A percentile compares a stretch with the other conserved stretches of the same genome.
Conservation (phyloP, 37 sponge, comb jelly and placozoan species). For the Eunapius fragilis region DNA sequence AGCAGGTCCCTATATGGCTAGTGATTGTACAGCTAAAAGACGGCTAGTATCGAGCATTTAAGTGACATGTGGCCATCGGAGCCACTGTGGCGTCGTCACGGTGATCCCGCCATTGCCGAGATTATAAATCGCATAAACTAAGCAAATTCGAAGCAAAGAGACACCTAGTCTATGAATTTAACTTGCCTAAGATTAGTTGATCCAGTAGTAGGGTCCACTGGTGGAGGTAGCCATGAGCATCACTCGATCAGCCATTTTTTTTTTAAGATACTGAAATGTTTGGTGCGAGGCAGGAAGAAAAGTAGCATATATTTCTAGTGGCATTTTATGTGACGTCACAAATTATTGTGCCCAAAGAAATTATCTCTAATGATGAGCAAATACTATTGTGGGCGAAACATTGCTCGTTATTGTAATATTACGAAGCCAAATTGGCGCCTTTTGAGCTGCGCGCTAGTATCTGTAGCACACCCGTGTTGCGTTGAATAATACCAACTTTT, state of each 20-base stretch:
- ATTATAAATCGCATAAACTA: constrained; percentile 1
- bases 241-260: constrained; percentile 65
- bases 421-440: too few species aligned
- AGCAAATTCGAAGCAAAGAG: constrained; percentile 5
- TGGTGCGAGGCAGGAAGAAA: constrained; percentile 69
- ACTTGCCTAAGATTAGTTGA: neutral
- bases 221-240: neutral
- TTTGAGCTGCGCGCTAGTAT: too few species aligned
- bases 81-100: neutral
- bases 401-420: neutral
- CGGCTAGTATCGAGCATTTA: neutral
- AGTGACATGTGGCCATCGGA: neutral
- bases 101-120: constrained; percentile 3
- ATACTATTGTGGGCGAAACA: constrained; percentile 9
- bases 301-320: constrained; percentile 32
- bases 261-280: constrained; percentile 35
- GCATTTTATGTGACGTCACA: constrained; percentile 84
- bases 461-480: too few species aligned
- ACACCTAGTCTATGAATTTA: constrained; percentile 1
- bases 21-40: too few species aligned
- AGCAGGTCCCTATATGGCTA: too few species aligned
- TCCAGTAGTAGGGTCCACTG: neutral
- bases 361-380: constrained; percentile 59
- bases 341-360: constrained; percentile 70
- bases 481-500: too few species aligned